Conservation (phyloP, 2,113 vertebrate species). For the Microcebus lehilahytsara region DNA sequence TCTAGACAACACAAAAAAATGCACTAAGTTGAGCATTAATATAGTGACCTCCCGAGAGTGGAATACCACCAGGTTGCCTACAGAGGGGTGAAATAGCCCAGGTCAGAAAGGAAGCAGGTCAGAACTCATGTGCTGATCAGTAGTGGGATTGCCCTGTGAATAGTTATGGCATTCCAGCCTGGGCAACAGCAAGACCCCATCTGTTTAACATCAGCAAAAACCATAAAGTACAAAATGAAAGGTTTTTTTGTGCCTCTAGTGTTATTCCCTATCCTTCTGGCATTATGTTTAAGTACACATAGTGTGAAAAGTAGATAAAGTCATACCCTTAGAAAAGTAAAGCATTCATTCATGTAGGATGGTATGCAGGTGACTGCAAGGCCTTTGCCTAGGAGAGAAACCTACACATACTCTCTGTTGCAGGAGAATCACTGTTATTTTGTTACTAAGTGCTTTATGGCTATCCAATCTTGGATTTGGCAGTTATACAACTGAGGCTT, state of each 20-base stretch:
- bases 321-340: slow-evolving; percentile 24
- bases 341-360: neutral
- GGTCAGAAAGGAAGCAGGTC: neutral
- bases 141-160: neutral
- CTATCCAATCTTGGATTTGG: neutral
- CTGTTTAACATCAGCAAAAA: neutral
- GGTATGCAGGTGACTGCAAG: neutral
- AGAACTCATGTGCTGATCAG: neutral
- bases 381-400: slow-evolving; percentile 18
- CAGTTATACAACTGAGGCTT: neutral
- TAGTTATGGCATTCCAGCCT: neutral
- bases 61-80: neutral
- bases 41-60: neutral
- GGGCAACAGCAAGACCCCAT: neutral
- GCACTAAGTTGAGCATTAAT: neutral
- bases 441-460: neutral
- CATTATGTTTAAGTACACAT: neutral
- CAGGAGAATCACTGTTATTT: neutral
- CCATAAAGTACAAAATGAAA: slow-evolving; percentile 1
- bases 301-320: neutral
- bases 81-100: neutral
- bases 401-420: neutral
- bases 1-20: neutral
- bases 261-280: neutral
- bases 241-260: neutral